A percentile compares a stretch with the other conserved stretches of the same genome.
phyloP scores from a whole-genome alignment of 2,113 vertebrate species.

The Apteryx mantelli region DNA sequence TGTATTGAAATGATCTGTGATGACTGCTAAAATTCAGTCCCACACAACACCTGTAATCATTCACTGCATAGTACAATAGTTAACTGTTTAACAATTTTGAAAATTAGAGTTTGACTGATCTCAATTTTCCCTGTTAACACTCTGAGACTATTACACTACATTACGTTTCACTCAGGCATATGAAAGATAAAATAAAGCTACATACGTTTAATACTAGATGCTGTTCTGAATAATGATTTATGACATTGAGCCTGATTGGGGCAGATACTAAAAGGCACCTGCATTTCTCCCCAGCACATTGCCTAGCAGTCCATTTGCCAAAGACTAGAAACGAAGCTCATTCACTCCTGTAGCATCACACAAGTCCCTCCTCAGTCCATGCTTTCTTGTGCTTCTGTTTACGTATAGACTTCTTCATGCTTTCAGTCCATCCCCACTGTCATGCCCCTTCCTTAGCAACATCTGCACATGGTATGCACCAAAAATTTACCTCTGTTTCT shows the following conservation, averaged over 20 bases:
- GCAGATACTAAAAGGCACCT: background rate
- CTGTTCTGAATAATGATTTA: background rate
- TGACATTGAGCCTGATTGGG: background rate
- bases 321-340: background rate
- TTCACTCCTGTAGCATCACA: background rate
- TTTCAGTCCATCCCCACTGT: background rate
- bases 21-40: background rate
- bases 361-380: background rate
- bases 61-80: background rate
- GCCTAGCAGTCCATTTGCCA: background rate
- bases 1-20: background rate
- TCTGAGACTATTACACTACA: background rate
- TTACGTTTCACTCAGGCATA: background rate
- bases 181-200: background rate
- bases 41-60: background rate
- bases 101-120: background rate
- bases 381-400: background rate
- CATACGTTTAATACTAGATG: background rate
- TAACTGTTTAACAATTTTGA: background rate
- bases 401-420: no score
- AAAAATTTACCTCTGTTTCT: background rate
- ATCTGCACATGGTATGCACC: background rate
- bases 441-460: background rate
- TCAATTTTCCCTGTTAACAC: background rate
- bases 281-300: background rate